Conservation (phyloP, 2,888 invertebrate species). For the Bhutanitis thaidina region DNA sequence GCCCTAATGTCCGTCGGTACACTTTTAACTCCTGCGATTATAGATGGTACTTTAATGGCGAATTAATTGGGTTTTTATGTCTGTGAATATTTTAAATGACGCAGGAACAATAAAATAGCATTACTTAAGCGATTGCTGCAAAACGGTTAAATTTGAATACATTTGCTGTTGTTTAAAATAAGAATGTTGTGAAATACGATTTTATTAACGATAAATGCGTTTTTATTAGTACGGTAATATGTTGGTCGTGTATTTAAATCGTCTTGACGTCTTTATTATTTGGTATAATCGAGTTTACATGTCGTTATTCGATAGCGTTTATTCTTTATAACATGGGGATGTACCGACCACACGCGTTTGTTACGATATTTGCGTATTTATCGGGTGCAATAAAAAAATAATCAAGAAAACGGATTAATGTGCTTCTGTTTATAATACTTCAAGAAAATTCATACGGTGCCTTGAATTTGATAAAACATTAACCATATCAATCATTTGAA, state of each 20-base stretch:
- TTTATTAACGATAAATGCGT: constrained; percentile 4
- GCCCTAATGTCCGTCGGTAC: constrained; percentile 13
- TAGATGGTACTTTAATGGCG: constrained; percentile 55
- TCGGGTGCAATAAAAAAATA: constrained; percentile 8
- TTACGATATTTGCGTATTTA: not conserved
- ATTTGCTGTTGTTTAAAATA: not conserved
- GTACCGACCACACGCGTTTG: constrained; percentile 4
- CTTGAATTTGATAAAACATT: not conserved
- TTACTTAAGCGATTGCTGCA: not conserved
- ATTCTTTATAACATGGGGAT: not conserved
- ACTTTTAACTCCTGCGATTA: constrained; percentile 23
- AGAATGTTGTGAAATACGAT: not conserved
- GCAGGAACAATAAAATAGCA: constrained; percentile 6
- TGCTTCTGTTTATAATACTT: not conserved
- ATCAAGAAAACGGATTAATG: not conserved
- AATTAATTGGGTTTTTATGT: constrained; percentile 62
- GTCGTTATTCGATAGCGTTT: not conserved
- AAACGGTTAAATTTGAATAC: too few relatives aligned
- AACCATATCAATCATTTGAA: not conserved
- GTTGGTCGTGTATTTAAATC: not conserved
- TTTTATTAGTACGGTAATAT: not conserved
- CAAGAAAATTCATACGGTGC: not conserved
- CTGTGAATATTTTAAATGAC: constrained; percentile 20
- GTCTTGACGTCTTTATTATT: constrained; percentile 12
- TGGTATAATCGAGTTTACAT: constrained; percentile 4